phyloP scores from a whole-genome alignment of 1,140 invertebrate genomes.

The Apis mellifera region DNA sequence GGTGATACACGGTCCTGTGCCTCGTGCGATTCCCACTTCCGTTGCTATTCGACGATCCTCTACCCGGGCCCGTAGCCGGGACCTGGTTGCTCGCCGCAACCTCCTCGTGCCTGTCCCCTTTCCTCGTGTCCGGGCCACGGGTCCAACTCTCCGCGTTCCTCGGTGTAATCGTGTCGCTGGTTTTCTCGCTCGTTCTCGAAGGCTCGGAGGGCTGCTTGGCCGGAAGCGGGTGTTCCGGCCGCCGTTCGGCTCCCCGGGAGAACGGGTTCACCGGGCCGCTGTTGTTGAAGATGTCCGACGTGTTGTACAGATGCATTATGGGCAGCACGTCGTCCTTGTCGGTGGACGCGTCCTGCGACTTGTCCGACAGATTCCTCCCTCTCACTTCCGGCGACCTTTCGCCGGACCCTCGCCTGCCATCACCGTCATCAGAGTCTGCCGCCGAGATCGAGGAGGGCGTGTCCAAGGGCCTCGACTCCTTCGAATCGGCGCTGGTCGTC shows the following conservation, averaged over 20 bases:
- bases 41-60: conserved; percentile 27
- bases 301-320: conserved; percentile 79
- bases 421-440: not conserved
- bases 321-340: conserved; percentile 77
- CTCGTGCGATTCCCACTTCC: conserved; percentile 59
- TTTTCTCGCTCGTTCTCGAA: conserved; percentile 44
- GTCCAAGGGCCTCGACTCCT: not conserved
- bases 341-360: conserved; percentile 59
- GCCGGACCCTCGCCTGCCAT: conserved; percentile 15
- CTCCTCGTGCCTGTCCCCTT: conserved; percentile 62
- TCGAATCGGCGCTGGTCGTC: not conserved
- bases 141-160: conserved; percentile 5
- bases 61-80: conserved; percentile 25
- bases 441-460: not conserved
- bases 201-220: conserved; percentile 6
- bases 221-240: conserved; percentile 38
- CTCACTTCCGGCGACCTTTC: conserved; percentile 75
- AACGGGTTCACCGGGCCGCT: conserved; percentile 55
- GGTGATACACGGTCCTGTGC: conserved; percentile 61
- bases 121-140: conserved; percentile 24
- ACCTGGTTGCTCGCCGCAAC: conserved; percentile 29
- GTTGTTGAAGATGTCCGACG: conserved; percentile 77
- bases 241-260: conserved; percentile 38
- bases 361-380: conserved; percentile 73
- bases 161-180: conserved; percentile 1